phyloP scores from a whole-genome alignment of 2,888 invertebrate genomes.

The Protophormia terraenovae region DNA sequence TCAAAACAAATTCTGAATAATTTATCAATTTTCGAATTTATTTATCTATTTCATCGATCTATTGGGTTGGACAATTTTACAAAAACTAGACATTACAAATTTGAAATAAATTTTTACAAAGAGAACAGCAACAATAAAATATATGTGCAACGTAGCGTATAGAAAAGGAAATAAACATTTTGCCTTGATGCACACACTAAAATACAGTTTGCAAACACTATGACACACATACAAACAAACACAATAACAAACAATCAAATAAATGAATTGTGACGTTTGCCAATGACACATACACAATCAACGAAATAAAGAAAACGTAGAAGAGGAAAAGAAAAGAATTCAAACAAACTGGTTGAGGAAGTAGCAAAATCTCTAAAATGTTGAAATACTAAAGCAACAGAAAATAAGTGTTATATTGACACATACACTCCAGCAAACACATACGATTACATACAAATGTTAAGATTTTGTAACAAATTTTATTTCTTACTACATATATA shows the following conservation, averaged over 20 bases:
- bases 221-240: neutral
- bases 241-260: constrained; percentile 29
- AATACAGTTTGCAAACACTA: constrained; percentile 36
- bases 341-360: constrained; percentile 9
- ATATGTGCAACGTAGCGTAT: constrained; percentile 53
- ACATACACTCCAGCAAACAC: constrained; percentile 10
- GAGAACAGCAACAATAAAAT: neutral
- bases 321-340: neutral
- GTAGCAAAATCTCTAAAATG: constrained; percentile 35
- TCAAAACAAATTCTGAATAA: too few relatives aligned
- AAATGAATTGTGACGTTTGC: constrained; percentile 56
- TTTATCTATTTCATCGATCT: neutral
- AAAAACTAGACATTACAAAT: constrained; percentile 31
- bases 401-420: constrained; percentile 42
- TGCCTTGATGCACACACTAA: constrained; percentile 54
- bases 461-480: constrained; percentile 19
- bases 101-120: constrained; percentile 39
- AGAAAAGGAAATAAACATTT: constrained; percentile 60
- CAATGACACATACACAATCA: constrained; percentile 50
- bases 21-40: too few relatives aligned
- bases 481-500: neutral
- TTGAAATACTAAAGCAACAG: neutral
- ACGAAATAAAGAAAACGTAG: neutral
- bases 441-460: neutral
- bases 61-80: neutral